phyloP scores from a whole-genome alignment of 2,888 invertebrate species.

The Pelosia muscerda region DNA sequence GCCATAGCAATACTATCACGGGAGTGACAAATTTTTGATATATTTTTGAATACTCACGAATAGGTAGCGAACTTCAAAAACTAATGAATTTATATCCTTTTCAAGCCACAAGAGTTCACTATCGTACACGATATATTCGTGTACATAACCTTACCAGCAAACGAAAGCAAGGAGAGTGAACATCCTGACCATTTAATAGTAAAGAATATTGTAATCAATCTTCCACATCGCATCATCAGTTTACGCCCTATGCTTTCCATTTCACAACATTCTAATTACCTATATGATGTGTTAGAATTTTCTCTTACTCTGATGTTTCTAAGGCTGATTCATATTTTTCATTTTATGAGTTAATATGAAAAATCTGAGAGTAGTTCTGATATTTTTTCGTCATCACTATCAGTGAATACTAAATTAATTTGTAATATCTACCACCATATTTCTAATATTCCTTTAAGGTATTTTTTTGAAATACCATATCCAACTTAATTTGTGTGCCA shows the following conservation, averaged over 20 bases:
- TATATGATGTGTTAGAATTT: neutral
- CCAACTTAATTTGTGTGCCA: too few relatives aligned
- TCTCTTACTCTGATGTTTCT: neutral
- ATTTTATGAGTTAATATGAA: too few relatives aligned
- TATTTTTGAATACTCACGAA: too few relatives aligned
- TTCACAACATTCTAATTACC: conserved; percentile 16
- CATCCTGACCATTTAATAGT: neutral
- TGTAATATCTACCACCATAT: neutral
- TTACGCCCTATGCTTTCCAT: conserved; percentile 43
- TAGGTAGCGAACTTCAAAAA: too few relatives aligned
- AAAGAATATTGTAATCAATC: conserved; percentile 9
- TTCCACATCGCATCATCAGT: conserved; percentile 23
- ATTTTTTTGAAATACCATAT: too few relatives aligned
- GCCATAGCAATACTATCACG: too few relatives aligned
- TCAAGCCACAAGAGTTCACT: too few relatives aligned
- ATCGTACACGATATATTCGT: neutral
- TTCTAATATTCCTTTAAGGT: neutral
- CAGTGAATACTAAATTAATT: too few relatives aligned
- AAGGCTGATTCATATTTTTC: neutral
- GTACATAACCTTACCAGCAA: neutral
- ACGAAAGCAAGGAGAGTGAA: neutral
- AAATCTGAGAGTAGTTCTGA: too few relatives aligned
- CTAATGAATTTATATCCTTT: too few relatives aligned
- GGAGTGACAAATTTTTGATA: too few relatives aligned
- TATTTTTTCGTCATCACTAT: too few relatives aligned